phyloP scores from a whole-genome alignment of 2,797 vertebrate species.

The Epinephelus awoara region DNA sequence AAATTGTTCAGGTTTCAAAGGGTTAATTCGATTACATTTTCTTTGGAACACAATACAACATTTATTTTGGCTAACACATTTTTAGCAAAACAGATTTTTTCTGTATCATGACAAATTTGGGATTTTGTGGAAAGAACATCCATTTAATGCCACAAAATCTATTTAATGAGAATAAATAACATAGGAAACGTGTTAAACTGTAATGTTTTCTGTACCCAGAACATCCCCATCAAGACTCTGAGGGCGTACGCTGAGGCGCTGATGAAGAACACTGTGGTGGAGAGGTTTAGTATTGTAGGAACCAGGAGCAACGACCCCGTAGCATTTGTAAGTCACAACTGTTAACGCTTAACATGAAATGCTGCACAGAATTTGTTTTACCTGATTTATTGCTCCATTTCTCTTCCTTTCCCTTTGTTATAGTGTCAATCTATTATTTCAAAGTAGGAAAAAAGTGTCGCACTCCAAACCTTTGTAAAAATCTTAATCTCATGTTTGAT shows the following conservation, averaged over 20 bases:
- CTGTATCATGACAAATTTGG: too few species aligned
- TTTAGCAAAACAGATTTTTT: not conserved
- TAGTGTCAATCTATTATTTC: too few species aligned
- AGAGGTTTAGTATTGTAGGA: slow-evolving; percentile 96
- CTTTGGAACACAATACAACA: too few species aligned
- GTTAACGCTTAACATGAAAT: not conserved
- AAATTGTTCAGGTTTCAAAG: too few species aligned
- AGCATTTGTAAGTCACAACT: slow-evolving; percentile 89
- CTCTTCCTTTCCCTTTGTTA: not conserved
- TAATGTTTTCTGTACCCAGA: slow-evolving; percentile 82
- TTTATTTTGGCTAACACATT: too few species aligned
- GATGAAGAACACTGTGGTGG: slow-evolving; percentile 91
- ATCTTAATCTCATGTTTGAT: too few species aligned
- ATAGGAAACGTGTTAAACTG: not conserved
- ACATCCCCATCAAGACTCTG: slow-evolving; percentile 93
- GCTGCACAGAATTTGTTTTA: not conserved
- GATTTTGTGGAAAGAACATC: not conserved
- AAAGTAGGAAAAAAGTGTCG: too few species aligned
- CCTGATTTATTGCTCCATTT: not conserved
- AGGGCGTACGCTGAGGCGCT: slow-evolving; percentile 94
- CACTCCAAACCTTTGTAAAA: too few species aligned
- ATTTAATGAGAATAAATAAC: not conserved
- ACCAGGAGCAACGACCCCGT: slow-evolving; percentile 97
- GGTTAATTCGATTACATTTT: too few species aligned
- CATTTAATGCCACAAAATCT: not conserved